Conservation (phyloP, 2,113 vertebrate genomes). For the Anarrhichthys ocellatus region DNA sequence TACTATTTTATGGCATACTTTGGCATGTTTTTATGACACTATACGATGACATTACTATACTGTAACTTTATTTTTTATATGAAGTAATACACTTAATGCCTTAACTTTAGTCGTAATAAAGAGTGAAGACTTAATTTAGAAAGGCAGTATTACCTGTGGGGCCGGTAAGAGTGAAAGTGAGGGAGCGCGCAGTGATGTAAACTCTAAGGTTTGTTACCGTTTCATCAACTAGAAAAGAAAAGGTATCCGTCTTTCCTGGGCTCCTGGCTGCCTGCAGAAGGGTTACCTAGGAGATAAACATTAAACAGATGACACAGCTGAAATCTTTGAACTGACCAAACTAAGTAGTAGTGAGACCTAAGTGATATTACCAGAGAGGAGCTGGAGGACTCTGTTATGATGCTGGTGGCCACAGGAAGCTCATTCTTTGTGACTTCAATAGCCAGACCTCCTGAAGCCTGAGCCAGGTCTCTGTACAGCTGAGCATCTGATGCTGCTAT, state of each 20-base stretch:
- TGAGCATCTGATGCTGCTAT: conserved; percentile 34
- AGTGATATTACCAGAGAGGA: conserved; percentile 62
- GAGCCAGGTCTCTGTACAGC: conserved; percentile 75
- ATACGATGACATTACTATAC: background rate
- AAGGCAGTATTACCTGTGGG: conserved; percentile 63
- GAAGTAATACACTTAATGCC: background rate
- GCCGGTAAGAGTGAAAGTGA: conserved; percentile 57
- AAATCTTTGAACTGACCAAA: background rate
- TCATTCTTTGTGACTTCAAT: conserved; percentile 62
- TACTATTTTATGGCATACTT: background rate
- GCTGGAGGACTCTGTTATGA: conserved; percentile 59
- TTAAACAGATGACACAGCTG: background rate
- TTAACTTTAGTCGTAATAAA: background rate
- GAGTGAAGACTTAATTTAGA: background rate
- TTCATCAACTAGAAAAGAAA: conserved; percentile 67
- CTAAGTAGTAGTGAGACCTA: background rate
- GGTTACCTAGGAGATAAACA: conserved; percentile 63
- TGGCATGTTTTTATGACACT: background rate
- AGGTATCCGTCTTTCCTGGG: conserved; percentile 49
- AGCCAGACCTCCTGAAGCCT: conserved; percentile 71
- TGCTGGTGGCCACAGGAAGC: conserved; percentile 45
- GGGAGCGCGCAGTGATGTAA: conserved; percentile 63
- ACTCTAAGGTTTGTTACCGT: conserved; percentile 52
- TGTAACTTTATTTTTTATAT: background rate
- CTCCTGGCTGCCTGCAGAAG: conserved; percentile 64